Conservation (phyloP, 1,140 invertebrate genomes). For the Berghia stephanieae region DNA sequence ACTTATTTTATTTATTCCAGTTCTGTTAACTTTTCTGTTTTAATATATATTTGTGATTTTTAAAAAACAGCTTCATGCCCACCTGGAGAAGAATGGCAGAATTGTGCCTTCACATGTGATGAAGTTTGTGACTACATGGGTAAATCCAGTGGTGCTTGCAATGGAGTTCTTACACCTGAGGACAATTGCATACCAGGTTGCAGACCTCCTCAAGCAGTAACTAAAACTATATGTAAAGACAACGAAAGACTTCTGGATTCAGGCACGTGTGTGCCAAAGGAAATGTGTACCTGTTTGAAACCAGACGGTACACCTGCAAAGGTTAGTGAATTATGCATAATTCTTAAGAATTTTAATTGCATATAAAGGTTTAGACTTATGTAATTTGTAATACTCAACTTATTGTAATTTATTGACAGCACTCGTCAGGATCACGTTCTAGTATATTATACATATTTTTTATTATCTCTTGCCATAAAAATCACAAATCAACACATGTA, state of each 20-base stretch:
- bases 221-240: constrained; percentile 28
- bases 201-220: constrained; percentile 16
- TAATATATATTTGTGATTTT: constrained; percentile 5
- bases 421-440: too few species aligned
- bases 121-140: constrained; percentile 47
- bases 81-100: constrained; percentile 40
- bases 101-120: constrained; percentile 48
- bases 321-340: constrained; percentile 28
- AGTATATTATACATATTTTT: too few species aligned
- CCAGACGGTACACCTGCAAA: constrained; percentile 49
- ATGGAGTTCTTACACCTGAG: constrained; percentile 15
- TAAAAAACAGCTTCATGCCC: constrained; percentile 42
- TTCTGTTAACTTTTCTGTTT: background rate
- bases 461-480: too few species aligned
- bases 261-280: constrained; percentile 43
- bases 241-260: constrained; percentile 46
- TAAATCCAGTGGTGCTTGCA: constrained; percentile 34
- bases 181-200: constrained; percentile 49
- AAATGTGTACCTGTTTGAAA: constrained; percentile 50
- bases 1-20: background rate
- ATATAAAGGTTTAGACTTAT: background rate
- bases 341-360: background rate
- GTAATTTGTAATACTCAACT: background rate
- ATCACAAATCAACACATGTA: too few species aligned
- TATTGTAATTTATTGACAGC: background rate